Percentiles rank a stretch among this genome's conserved stretches.
phyloP scores from a whole-genome alignment of 2,888 invertebrate genomes.

The Lysandra coridon region DNA sequence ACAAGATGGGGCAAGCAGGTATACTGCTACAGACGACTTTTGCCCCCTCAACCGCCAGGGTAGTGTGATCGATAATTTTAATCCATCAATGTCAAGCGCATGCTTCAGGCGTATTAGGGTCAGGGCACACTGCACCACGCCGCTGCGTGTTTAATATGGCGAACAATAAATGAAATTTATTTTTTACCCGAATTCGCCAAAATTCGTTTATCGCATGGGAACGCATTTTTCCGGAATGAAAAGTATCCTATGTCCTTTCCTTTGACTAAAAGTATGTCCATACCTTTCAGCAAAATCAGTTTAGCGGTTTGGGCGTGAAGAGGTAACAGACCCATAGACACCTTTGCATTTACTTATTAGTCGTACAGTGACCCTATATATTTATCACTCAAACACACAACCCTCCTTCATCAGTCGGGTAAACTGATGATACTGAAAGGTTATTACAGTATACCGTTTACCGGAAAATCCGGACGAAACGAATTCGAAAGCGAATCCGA shows the following conservation, averaged over 20 bases:
- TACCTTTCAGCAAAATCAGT: too few species aligned
- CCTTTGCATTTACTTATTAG: too few species aligned
- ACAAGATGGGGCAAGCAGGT: neutral
- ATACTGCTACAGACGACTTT: neutral
- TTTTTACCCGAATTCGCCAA: too few species aligned
- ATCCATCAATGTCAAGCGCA: neutral
- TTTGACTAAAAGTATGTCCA: too few species aligned
- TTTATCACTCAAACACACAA: neutral
- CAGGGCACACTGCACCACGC: neutral
- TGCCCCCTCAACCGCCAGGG: neutral
- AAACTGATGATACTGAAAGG: neutral
- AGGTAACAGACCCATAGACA: too few species aligned
- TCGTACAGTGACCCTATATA: too few species aligned
- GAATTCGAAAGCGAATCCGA: constrained; percentile 4
- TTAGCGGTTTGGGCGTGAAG: too few species aligned
- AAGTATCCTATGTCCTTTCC: too few species aligned
- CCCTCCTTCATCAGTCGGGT: neutral
- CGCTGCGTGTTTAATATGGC: neutral
- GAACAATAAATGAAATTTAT: neutral
- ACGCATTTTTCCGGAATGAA: too few species aligned
- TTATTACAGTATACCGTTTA: constrained; percentile 9
- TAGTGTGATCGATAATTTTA: constrained; percentile 3
- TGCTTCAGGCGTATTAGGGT: neutral
- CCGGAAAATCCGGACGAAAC: constrained; percentile 1
- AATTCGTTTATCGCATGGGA: too few species aligned